Percentiles rank a stretch among this genome's conserved stretches.
phyloP scores from a whole-genome alignment of 92 coral and sea anemone genomes.

The Diadumene lineata region DNA sequence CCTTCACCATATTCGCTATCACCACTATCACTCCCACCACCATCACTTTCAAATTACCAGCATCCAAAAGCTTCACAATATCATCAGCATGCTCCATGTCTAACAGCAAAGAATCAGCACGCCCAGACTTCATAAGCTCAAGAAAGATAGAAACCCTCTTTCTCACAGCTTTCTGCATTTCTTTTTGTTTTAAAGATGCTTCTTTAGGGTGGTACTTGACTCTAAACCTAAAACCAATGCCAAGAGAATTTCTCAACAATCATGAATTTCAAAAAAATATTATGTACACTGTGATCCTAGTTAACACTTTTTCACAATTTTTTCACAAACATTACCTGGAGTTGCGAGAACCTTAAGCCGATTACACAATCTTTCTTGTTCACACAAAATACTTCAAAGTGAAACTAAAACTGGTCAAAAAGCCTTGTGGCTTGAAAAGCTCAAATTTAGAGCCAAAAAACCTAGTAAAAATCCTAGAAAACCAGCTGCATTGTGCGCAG shows the following conservation, averaged over 20 bases:
- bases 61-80: slow-evolving; percentile 86
- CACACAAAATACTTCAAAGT: slow-evolving; percentile 13
- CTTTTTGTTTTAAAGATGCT: slow-evolving; percentile 69
- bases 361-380: slow-evolving; percentile 7
- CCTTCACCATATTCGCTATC: not conserved
- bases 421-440: slow-evolving; percentile 54
- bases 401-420: not conserved
- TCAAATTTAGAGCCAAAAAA: slow-evolving; percentile 50
- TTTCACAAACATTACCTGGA: slow-evolving; percentile 26
- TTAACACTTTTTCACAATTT: slow-evolving; percentile 5
- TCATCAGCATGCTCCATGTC: slow-evolving; percentile 88
- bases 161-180: slow-evolving; percentile 77
- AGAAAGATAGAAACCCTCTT: slow-evolving; percentile 77
- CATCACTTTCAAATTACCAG: too few species aligned
- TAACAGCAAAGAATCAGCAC: slow-evolving; percentile 63
- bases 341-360: slow-evolving; percentile 18
- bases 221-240: slow-evolving; percentile 62
- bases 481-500: slow-evolving; percentile 90
- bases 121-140: slow-evolving; percentile 74
- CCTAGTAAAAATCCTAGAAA: slow-evolving; percentile 30
- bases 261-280: not conserved
- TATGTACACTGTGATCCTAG: not conserved
- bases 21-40: not conserved
- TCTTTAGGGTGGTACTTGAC: slow-evolving; percentile 89
- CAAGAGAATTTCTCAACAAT: not conserved